Percentiles rank a stretch among this genome's conserved stretches.
Evolutionary conservation across 2,797 vertebrate genomes (phyloP).

Genomic region (Chiloscyllium punctatum): DNA sequence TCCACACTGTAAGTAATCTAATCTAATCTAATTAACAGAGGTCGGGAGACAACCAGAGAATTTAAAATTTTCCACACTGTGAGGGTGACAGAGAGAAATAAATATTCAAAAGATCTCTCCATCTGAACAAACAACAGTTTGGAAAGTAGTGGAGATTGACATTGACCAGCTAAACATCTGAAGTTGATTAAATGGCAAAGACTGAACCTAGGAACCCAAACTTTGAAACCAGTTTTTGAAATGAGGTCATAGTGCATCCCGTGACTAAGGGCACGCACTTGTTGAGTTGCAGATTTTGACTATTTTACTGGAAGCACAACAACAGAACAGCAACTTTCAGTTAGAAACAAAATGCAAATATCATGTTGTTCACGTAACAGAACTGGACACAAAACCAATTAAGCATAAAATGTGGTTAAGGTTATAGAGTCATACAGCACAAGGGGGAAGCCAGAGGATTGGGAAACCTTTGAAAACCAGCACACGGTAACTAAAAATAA

Average conservation of each 20-base stretch:
- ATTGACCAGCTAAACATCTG: neutral
- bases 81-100: neutral
- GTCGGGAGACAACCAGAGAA: neutral
- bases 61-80: neutral
- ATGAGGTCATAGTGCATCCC: too few species aligned
- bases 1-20: too few species aligned
- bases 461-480: too few species aligned
- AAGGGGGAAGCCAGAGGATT: too few species aligned
- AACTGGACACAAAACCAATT: too few species aligned
- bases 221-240: too few species aligned
- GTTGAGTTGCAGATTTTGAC: neutral
- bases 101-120: neutral
- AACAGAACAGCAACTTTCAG: neutral
- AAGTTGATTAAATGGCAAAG: neutral
- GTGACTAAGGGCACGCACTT: too few species aligned
- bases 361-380: neutral
- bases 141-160: neutral
- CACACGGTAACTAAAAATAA: too few species aligned
- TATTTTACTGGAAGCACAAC: neutral
- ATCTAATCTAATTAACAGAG: too few species aligned
- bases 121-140: neutral
- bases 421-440: too few species aligned
- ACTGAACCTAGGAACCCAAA: too few species aligned
- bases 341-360: neutral
- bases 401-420: too few species aligned